Evolutionary conservation across 2,888 invertebrate species (phyloP).

Genomic region (Parnassius mnemosyne): DNA sequence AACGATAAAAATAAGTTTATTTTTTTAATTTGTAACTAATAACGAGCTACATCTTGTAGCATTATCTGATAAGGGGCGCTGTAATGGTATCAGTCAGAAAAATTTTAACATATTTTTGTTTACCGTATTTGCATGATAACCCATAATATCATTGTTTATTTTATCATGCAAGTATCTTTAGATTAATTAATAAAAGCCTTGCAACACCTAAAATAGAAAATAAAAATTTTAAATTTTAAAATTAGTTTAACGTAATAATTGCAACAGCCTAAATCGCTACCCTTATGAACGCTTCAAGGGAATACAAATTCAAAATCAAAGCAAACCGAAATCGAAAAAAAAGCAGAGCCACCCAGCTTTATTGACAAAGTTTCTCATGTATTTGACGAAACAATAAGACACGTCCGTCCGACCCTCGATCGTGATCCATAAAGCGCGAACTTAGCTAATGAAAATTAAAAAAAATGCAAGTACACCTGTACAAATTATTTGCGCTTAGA

Average conservation of each 20-base stretch:
- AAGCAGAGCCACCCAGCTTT: slow-evolving; percentile 61
- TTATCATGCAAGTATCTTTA: no score
- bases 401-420: slow-evolving; percentile 69
- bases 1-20: no score
- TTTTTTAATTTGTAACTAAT: no score
- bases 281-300: slow-evolving; percentile 33
- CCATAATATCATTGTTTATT: no score
- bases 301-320: slow-evolving; percentile 35
- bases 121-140: no score
- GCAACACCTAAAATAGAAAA: no score
- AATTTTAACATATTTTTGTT: no score
- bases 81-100: no score
- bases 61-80: no score
- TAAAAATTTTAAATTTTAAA: background rate
- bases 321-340: slow-evolving; percentile 35
- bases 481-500: slow-evolving; percentile 37
- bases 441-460: slow-evolving; percentile 76
- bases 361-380: slow-evolving; percentile 74
- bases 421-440: slow-evolving; percentile 78
- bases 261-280: slow-evolving; percentile 10
- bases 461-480: slow-evolving; percentile 69
- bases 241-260: slow-evolving; percentile 5
- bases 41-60: no score
- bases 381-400: slow-evolving; percentile 75
- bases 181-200: no score